Base-by-base conservation (phyloP, 2,888 invertebrate genomes). In the Phyllotreta striolata region DNA sequence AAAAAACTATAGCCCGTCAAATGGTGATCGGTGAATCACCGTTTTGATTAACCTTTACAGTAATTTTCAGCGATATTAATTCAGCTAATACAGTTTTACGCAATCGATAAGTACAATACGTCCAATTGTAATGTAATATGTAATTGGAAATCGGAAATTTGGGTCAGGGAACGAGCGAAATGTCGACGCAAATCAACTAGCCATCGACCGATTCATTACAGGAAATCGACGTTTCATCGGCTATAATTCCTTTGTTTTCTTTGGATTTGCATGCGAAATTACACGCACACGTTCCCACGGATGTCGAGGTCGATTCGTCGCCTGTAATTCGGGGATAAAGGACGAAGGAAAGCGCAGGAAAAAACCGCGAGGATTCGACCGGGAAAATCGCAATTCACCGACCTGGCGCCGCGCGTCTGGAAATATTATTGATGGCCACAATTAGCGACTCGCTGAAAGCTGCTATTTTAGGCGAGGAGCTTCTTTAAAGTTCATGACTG, bases 151-250 rank as follows among this genome's bases (percentile, higher is more conserved):
- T 10, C 43, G 8, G 9, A 57, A 59, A 66, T 58, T 55, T 58
- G 51, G 66, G 66, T 59, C 66, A 66, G 54, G 55, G 66, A 66
- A 65, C 65, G 24, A 66, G 57, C 60, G 66, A 66, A 63, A 66
- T 44, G 41, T 7, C 12, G 39, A 34, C n/a, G 34, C n/a, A 37
- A 40, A 58, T 49, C 40, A 34, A 12, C 35, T 44, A 49, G 49
- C 35, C 44, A 59, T 58, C 39, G 44, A 67, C 63, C 41, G 51
- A 40, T 54, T 44, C 55, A 59, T 64, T 38, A 59, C 66, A 63
- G 68, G 66, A 68, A 66, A 68, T 65, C 61, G 59, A 47, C 59
- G 44, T 64, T 68, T 62, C 62, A 66, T 39, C 64, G 51, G 63
- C 60, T 60, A 55, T 60, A 67, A 67, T 67, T 67, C 60, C 57